Conservation (phyloP, 92 coral and sea anemone species). For the Phenganax marumi region DNA sequence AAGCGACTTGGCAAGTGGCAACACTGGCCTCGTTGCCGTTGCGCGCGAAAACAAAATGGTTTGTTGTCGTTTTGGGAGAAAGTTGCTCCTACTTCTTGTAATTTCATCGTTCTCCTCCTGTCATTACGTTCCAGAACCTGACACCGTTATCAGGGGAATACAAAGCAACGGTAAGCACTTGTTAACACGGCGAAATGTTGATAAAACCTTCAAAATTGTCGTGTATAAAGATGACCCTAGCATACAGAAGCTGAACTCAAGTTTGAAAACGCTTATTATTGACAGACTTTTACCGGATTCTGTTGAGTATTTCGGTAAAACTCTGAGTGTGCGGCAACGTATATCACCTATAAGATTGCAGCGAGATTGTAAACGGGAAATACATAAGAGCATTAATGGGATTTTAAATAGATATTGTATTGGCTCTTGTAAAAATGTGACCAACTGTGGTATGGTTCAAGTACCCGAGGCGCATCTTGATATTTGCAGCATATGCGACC, state of each 20-base stretch:
- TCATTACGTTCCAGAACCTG: constrained; percentile 65
- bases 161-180: constrained; percentile 51
- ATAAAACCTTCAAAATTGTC: constrained; percentile 72
- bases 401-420: constrained; percentile 72
- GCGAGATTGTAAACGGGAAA: constrained; percentile 66
- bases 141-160: constrained; percentile 73
- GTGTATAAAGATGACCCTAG: constrained; percentile 52
- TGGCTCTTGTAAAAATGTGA: constrained; percentile 58
- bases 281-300: constrained; percentile 63
- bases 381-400: constrained; percentile 59
- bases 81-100: constrained; percentile 38
- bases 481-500: constrained; percentile 73
- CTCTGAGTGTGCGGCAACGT: constrained; percentile 72
- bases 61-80: constrained; percentile 36
- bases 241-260: constrained; percentile 12
- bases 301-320: constrained; percentile 60
- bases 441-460: constrained; percentile 67
- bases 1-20: too few relatives aligned
- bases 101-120: constrained; percentile 19
- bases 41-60: constrained; percentile 64
- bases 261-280: constrained; percentile 55
- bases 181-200: constrained; percentile 62
- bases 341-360: constrained; percentile 67
- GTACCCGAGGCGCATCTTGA: constrained; percentile 71
- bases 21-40: too few relatives aligned